Conservation (phyloP, 64 coral and sea anemone species). For the Acropora tenuis region DNA sequence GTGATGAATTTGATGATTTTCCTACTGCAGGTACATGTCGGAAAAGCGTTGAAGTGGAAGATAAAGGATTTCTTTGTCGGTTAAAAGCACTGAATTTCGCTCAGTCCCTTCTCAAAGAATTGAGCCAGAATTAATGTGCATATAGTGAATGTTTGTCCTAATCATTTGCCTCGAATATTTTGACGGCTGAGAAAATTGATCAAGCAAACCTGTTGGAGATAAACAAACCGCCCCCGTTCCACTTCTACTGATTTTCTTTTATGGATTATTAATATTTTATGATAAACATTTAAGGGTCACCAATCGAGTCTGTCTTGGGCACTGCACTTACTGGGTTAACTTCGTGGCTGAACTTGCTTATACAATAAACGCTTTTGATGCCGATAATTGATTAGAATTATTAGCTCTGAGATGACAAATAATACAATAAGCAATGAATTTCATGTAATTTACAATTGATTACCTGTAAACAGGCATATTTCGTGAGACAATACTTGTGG, state of each 20-base stretch:
- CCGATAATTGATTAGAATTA: no score
- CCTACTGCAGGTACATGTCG: constrained; percentile 30
- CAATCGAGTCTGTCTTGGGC: not conserved
- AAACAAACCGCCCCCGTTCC: not conserved
- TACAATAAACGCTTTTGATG: no score
- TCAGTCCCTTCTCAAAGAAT: not conserved
- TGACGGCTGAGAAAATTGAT: constrained; percentile 11
- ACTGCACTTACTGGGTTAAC: not conserved
- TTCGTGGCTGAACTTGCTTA: not conserved
- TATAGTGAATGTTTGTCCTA: no score
- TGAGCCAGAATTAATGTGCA: not conserved
- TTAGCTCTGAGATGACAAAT: no score
- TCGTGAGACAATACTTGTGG: no score
- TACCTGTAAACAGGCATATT: no score
- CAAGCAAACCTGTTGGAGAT: constrained; percentile 3
- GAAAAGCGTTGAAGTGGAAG: not conserved
- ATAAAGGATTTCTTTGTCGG: not conserved
- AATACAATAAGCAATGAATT: no score
- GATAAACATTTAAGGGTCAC: constrained; percentile 20
- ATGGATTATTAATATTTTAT: constrained; percentile 48
- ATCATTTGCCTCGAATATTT: not conserved
- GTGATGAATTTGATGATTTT: constrained; percentile 14
- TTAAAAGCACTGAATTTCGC: not conserved
- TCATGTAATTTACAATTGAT: no score
- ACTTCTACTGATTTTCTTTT: not conserved